Percentiles rank a stretch among this genome's conserved stretches.
Conservation (phyloP, 2,113 vertebrate genomes). For the Gambusia holbrooki region DNA sequence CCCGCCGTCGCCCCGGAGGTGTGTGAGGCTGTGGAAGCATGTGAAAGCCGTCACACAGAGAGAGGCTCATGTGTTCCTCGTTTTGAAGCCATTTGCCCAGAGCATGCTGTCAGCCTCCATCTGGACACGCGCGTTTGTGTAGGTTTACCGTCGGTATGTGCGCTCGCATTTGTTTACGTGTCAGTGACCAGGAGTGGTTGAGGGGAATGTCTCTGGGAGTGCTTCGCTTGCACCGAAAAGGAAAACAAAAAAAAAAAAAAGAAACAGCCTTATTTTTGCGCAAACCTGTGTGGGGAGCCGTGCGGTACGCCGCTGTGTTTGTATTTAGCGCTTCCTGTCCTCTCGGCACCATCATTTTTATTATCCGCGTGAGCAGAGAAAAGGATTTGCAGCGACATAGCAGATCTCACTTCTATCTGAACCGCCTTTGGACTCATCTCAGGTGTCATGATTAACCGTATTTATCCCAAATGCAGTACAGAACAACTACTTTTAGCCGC, state of each 20-base stretch:
- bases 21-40: conserved; percentile 69
- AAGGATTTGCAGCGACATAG: not conserved
- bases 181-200: conserved; percentile 69
- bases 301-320: conserved; percentile 14
- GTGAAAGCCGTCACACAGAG: conserved; percentile 75
- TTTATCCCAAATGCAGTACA: not conserved
- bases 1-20: conserved; percentile 53
- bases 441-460: not conserved
- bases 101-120: conserved; percentile 79
- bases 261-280: conserved; percentile 40
- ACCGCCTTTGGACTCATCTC: not conserved
- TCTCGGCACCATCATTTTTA: conserved; percentile 24
- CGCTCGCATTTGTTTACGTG: conserved; percentile 65
- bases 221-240: conserved; percentile 35
- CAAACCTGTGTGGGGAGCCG: conserved; percentile 15
- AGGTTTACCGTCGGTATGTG: conserved; percentile 34
- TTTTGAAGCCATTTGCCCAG: conserved; percentile 75
- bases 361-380: conserved; percentile 28
- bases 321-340: conserved; percentile 18
- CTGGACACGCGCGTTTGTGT: conserved; percentile 62
- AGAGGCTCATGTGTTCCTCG: conserved; percentile 73
- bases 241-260: no score
- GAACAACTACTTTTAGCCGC: not conserved
- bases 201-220: conserved; percentile 56
- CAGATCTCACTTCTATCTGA: not conserved